Evolutionary conservation across 2,113 vertebrate genomes (phyloP).

Genomic region (Macrotis lagotis): DNA sequence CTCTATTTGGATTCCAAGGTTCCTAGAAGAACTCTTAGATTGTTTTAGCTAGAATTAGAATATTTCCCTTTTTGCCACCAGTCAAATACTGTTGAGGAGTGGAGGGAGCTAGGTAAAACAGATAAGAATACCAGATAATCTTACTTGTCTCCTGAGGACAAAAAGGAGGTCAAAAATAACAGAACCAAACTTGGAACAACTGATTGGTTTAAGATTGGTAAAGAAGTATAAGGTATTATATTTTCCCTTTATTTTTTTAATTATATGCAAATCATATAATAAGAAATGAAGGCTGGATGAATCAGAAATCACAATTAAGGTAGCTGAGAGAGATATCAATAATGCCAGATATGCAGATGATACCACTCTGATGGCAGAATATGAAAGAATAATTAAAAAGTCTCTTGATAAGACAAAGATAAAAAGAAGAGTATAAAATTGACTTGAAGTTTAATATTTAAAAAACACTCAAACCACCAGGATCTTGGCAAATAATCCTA

Average conservation of each 20-base stretch:
- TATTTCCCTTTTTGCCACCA: neutral
- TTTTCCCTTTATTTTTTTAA: neutral
- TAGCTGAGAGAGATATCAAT: neutral
- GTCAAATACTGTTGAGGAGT: neutral
- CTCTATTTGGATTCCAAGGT: neutral
- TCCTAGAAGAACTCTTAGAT: neutral
- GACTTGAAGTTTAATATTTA: neutral
- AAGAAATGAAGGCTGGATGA: neutral
- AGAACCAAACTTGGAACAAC: neutral
- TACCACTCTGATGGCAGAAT: neutral
- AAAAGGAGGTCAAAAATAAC: too few species aligned
- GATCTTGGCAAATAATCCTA: neutral
- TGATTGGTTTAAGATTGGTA: neutral
- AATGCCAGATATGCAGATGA: neutral
- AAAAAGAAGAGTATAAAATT: neutral
- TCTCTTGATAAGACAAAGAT: neutral
- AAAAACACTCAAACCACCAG: neutral
- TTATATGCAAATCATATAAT: neutral
- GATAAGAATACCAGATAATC: neutral
- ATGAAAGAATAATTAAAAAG: neutral
- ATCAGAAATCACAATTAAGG: neutral
- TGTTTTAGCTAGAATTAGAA: neutral
- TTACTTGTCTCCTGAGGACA: neutral
- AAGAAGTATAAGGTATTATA: neutral
- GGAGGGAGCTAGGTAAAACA: neutral